Base-by-base conservation (phyloP, 2,797 vertebrate genomes). In the Myripristis jacobus region DNA sequence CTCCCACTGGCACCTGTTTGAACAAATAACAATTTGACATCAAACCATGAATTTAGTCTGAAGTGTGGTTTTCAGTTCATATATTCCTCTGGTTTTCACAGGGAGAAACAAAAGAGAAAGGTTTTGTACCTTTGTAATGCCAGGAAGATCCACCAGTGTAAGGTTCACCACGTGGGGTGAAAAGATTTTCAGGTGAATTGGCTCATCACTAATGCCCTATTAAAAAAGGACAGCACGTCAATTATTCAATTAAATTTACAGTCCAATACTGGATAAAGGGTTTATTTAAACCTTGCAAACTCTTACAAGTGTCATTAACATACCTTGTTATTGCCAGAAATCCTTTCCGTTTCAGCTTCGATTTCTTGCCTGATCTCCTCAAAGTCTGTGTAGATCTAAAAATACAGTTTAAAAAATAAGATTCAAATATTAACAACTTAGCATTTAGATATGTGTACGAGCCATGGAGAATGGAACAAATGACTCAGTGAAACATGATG, bases 181-280 rank as follows among this genome's bases (percentile, higher is more conserved):
- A 92, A 99, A 99, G 87, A 99, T 95, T 92, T 98, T 98, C 72
- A 99, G 92, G 81, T 99, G 98, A 89, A 99, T 99, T 0, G 98
- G 96, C 78, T 99, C 98, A 79, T 96, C 94, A 76, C 97, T 98
- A 67, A 99, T 96, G 21, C 98, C 98, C 97, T 99, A 83, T 10
- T 73, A 88, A 8, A 25, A 29, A 44, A 57, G 53, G 22, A 36
- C 1, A 24, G 8, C 18, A 24, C 11, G 18, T 47, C n/a, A 19
- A 47, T 47, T 47, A 2, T 9, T 19, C 3, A 16, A 13, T 16
- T 43, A 5, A 43, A 43, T 0, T 16, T 47, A 47, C 1, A 47
- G 44, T 47, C 18, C 44, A 47, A 19, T n/a, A 47, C n/a, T 16
- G 15, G 13, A 43, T 43, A 43, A 29, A 12, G 27, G 7, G 11